Evolutionary conservation across 2,113 vertebrate species (phyloP), one percentile per base, ranked within the genome.

Genomic region (Leucopsar rothschildi): DNA sequence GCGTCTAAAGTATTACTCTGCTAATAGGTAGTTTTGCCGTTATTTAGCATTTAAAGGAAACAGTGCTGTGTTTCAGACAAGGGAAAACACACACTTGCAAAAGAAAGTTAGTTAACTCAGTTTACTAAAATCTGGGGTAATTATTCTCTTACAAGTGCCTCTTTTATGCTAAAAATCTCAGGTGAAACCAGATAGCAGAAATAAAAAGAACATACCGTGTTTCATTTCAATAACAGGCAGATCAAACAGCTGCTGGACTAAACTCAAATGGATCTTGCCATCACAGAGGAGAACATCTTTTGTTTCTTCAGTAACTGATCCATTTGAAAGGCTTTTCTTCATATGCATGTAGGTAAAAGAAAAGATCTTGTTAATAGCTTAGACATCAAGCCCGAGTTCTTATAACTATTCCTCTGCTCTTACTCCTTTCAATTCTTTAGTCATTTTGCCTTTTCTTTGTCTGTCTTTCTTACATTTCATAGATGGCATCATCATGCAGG

Each of bases 201-300:
- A 83, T 77, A 77, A 88, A 84, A 69, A 76, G 53, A 84, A 96
- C 98, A 9, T 98, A 99, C 98, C 98, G 0, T 98, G 98, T 97
- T 98, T 98, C 98, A 99, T 99, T 98, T 99, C 99, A 95, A 99
- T 97, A 21, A 98, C 69, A 1, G 96, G 97, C 40, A 99, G 96
- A 96, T 97, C 97, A 85, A 99, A 99, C 73, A 99, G 98, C 71
- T 98, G 98, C 91, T 98, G 98, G 55, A 99, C 95, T 80, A 97
- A 95, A 31, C 93, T 98, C 80, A 99, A 95, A 77, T 97, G 97
- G 60, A 99, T 97, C 79, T 98, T 99, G 72, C 98, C 98, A 2
- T 99, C 98, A 66, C 98, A 99, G 83, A 99, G 98, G 85, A 99
- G 97, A 94, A 99, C 97, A 3, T 98, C 97, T 94, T 98, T 98